Evolutionary conservation across 2,888 invertebrate species (phyloP), one percentile per base, ranked within the genome.

Genomic region (Tetranychus truncatus): DNA sequence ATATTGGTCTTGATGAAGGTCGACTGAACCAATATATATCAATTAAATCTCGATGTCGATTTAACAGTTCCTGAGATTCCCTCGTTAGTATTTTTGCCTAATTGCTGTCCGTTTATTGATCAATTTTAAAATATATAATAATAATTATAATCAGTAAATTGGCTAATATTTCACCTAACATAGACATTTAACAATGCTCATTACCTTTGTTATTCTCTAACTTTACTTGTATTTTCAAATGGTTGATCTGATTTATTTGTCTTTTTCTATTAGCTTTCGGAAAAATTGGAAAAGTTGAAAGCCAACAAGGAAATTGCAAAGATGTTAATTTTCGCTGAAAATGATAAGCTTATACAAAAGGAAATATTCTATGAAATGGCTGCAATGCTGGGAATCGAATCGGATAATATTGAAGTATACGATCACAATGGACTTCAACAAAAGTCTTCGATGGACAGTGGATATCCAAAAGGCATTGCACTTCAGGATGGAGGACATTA

Each of bases 251-350:
- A n/a, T 69, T 21, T 11, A n/a, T 69, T 69, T n/a, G 24, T 69
- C 69, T 21, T 20, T 69, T n/a, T 20, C 69, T 21, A 21, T 20
- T 11, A 69, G 69, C 34, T 69, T 24, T 69, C 69, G 20, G 69
- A 69, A 21, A 69, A 69, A 69, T 21, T 69, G 69, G 21, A 65
- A n/a, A 74, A 76, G 65, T 72, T 77, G 24, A n/a, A 66, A n/a
- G 73, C 72, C 65, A 73, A 45, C 45, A 72, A 74, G 71, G 71
- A 71, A 20, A 5, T 69, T 1, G 69, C 20, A 24, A 69, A 69
- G 34, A 24, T 78, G 21, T 77, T 76, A 67, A 77, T 74, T 11
- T 78, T 78, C 74, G 76, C 77, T 73, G 77, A 78, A n/a, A 77
- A 78, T 74, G 78, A 78, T 74, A 75, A 72, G 65, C 66, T 78